phyloP scores from a whole-genome alignment of 2,113 vertebrate genomes.

The Indri indri region DNA sequence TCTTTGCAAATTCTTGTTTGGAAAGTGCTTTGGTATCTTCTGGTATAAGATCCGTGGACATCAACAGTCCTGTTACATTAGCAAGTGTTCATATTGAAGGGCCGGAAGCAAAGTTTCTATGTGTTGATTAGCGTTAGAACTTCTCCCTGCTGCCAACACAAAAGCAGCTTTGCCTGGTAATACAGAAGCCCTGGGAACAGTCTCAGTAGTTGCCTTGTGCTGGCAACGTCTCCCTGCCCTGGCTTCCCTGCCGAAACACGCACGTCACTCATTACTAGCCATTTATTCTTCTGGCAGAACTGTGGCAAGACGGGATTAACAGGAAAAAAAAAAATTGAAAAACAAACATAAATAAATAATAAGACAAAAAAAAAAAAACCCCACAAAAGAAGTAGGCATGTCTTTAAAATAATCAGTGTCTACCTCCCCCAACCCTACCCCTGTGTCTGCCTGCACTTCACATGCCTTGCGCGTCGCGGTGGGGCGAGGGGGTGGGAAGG shows the following conservation, averaged over 20 bases:
- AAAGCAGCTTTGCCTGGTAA: constrained; percentile 68
- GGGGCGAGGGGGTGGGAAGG: not conserved
- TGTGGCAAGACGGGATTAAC: constrained; percentile 75
- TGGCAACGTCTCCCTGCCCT: constrained; percentile 71
- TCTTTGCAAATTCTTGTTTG: no score
- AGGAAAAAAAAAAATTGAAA: constrained; percentile 34
- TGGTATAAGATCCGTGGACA: not conserved
- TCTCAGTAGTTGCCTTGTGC: constrained; percentile 60
- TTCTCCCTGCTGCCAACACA: constrained; percentile 73
- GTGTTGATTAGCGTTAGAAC: constrained; percentile 57
- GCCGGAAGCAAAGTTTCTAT: constrained; percentile 70
- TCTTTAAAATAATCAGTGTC: not conserved
- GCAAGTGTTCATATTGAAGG: constrained; percentile 70
- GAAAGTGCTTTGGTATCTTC: not conserved
- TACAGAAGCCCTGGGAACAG: constrained; percentile 64
- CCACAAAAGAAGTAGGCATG: not conserved
- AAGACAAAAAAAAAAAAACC: not conserved
- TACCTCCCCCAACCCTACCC: not conserved
- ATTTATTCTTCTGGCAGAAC: constrained; percentile 79
- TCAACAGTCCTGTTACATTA: constrained; percentile 36
- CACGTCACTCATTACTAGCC: constrained; percentile 72
- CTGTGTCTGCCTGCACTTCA: constrained; percentile 46
- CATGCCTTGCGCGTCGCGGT: constrained; percentile 36
- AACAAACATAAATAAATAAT: not conserved
- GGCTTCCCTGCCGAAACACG: constrained; percentile 69